A percentile compares a stretch with the other conserved stretches of the same genome.
These are phyloP conservation scores for Diorhabda carinulata DNA, from an alignment of 1,140 invertebrate species.

Conservation along the genomic window DNA sequence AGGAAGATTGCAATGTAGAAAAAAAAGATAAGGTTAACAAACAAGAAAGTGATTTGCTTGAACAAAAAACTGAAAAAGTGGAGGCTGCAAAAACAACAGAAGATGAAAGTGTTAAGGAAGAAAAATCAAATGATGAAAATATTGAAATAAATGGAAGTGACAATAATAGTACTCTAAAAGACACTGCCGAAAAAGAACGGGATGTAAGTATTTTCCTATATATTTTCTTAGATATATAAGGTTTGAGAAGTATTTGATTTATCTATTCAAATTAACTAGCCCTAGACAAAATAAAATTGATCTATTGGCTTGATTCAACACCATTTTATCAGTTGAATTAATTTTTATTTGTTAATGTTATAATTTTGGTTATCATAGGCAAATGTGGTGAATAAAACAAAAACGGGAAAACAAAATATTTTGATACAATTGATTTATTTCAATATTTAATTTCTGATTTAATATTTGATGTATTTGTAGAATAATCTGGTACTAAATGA, in stretches of 20 bases:
- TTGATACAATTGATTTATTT: not conserved
- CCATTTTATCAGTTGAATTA: too few species aligned
- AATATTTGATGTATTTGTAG: not conserved
- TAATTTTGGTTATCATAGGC: too few species aligned
- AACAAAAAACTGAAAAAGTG: slow-evolving; percentile 7
- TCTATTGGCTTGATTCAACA: too few species aligned
- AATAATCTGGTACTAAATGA: not conserved
- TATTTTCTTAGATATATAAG: not conserved
- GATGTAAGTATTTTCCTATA: slow-evolving; percentile 5
- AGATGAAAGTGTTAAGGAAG: not conserved
- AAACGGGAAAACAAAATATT: too few species aligned
- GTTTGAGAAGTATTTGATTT: too few species aligned
- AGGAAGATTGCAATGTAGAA: slow-evolving; percentile 22
- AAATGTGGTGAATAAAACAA: too few species aligned
- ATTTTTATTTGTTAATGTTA: too few species aligned
- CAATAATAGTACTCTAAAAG: not conserved
- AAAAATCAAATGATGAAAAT: slow-evolving; percentile 4
- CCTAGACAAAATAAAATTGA: too few species aligned
- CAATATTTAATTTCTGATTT: not conserved
- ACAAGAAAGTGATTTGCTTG: not conserved
- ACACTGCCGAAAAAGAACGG: not conserved
- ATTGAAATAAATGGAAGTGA: slow-evolving; percentile 2
- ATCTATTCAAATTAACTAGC: too few species aligned
- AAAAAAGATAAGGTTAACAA: not conserved
- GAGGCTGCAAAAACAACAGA: slow-evolving; percentile 16